Conservation (phyloP, 2,888 invertebrate genomes). For the Drosophila atripex region DNA sequence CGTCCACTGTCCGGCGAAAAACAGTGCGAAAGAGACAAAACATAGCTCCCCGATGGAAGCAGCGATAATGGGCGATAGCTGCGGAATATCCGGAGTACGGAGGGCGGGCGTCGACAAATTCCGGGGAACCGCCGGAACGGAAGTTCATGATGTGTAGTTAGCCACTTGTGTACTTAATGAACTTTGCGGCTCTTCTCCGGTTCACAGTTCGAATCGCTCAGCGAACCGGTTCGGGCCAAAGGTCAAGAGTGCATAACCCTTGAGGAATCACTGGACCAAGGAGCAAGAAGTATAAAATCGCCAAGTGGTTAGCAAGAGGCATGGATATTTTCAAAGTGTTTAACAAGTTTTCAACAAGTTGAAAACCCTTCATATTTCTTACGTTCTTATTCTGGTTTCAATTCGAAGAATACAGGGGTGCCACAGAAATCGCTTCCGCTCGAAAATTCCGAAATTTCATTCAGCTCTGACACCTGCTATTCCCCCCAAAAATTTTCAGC, state of each 20-base stretch:
- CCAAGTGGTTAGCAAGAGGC: no score
- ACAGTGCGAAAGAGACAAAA: not conserved
- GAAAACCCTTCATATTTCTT: no score
- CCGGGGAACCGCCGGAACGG: not conserved
- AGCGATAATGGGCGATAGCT: not conserved
- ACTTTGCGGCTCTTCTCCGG: conserved; percentile 16
- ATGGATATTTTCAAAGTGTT: no score
- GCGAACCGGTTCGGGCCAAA: not conserved
- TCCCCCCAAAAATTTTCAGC: no score
- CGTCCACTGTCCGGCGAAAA: conserved; percentile 19
- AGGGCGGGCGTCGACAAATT: not conserved
- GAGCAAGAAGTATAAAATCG: not conserved
- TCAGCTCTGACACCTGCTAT: no score
- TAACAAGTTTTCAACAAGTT: no score
- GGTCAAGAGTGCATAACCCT: not conserved
- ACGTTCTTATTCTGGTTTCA: no score
- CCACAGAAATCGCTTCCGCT: no score
- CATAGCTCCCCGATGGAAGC: not conserved
- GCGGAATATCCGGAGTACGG: conserved; percentile 7
- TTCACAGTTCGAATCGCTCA: conserved; percentile 1
- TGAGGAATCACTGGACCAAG: not conserved
- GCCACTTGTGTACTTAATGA: conserved; percentile 35
- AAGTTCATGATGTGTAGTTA: conserved; percentile 30
- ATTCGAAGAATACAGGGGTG: no score
- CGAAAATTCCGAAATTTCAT: no score